Percentiles rank a stretch among this genome's conserved stretches.
phyloP scores from a whole-genome alignment of 2,797 vertebrate species.

The Kryptolebias ocellatus region DNA sequence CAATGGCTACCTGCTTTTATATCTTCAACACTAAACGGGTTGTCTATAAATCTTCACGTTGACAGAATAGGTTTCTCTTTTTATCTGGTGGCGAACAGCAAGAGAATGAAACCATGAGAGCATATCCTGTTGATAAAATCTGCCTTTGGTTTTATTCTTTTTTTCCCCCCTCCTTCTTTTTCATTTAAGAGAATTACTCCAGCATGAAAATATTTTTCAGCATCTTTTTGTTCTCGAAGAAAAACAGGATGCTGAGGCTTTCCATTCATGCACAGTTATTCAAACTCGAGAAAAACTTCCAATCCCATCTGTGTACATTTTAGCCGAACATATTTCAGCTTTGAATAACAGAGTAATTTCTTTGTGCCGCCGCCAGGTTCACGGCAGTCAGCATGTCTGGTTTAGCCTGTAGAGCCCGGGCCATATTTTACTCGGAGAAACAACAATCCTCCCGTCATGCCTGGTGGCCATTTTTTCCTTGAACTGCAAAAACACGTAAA shows the following conservation, averaged over 20 bases:
- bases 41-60: slow-evolving; percentile 50
- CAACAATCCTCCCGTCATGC: slow-evolving; percentile 59
- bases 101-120: slow-evolving; percentile 56
- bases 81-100: slow-evolving; percentile 63
- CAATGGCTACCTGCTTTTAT: slow-evolving; percentile 39
- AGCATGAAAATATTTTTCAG: slow-evolving; percentile 71
- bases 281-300: slow-evolving; percentile 63
- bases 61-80: slow-evolving; percentile 45
- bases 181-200: slow-evolving; percentile 66
- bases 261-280: slow-evolving; percentile 68
- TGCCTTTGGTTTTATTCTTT: slow-evolving; percentile 51
- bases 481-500: slow-evolving; percentile 63
- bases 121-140: slow-evolving; percentile 70
- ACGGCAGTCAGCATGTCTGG: slow-evolving; percentile 42
- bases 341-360: slow-evolving; percentile 56
- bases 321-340: slow-evolving; percentile 60
- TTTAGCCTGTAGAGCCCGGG: slow-evolving; percentile 54
- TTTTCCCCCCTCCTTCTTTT: slow-evolving; percentile 51
- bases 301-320: slow-evolving; percentile 41
- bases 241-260: slow-evolving; percentile 73
- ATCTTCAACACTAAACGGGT: slow-evolving; percentile 43
- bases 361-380: slow-evolving; percentile 46
- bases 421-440: slow-evolving; percentile 58
- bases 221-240: slow-evolving; percentile 69
- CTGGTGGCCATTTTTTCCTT: slow-evolving; percentile 64